Evolutionary conservation across 2,888 invertebrate species (phyloP), one percentile per base, ranked within the genome.

Genomic region (Eilema sororculum): DNA sequence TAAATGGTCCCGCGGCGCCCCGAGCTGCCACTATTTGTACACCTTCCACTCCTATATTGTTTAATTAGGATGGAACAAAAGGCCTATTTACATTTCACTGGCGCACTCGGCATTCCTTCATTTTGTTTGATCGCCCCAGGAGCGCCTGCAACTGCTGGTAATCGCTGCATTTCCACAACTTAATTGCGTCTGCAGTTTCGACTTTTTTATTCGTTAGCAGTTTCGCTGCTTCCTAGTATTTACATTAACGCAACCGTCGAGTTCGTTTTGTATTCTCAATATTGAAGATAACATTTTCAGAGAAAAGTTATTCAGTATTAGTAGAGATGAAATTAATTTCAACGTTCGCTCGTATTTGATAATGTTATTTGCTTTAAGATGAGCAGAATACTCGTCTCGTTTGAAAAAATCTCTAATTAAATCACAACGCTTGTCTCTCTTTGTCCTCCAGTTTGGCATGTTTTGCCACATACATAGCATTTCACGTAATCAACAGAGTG

Each of bases 31-130:
- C 79, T 80, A 78, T 79, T 76, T 76, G 79, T 78, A 75, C 60
- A 73, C 68, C 72, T 83, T 77, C 76, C 70, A 74, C 68, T 74
- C 69, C 75, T 78, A 83, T 79, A 85, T 82, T 84, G 83, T 87
- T 88, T 87, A 87, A 89, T 89, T 87, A 87, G 86, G 82, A 85
- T 76, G 78, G 72, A 75, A 80, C 77, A 78, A 78, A 81, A 79
- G 71, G 79, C 75, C 81, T 75, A 75, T 81, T 82, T 80, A 75
- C 69, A 73, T 75, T 76, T 78, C 67, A 78, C 75, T 72, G 75
- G 68, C 72, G 65, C 28, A 62, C 66, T 52, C 61, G 66, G 63
- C 61, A 76, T 73, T 76, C 76, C 78, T 80, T 78, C 65, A 80
- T 80, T 37, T 83, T 77, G 71, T 77, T 70, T 74, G 73, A 80